Percentiles rank a stretch among this genome's conserved stretches.
phyloP scores from a whole-genome alignment of 2,797 vertebrate genomes.

The Todus mexicanus region DNA sequence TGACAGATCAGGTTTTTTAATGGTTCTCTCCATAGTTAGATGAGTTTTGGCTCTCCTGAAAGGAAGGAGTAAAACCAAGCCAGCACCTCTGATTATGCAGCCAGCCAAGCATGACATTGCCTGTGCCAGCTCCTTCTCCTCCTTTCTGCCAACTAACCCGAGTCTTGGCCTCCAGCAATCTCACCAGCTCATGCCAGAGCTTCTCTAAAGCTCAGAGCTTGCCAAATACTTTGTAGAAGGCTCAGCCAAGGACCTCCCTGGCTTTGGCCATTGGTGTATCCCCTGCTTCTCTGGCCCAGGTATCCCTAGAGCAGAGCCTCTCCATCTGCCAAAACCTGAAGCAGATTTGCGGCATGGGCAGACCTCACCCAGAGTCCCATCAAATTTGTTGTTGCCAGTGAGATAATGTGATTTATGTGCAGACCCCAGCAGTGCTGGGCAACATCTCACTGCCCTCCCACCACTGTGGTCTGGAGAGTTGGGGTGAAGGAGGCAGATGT shows the following conservation, averaged over 20 bases:
- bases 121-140: not conserved
- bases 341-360: not conserved
- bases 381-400: not conserved
- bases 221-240: not conserved
- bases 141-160: not conserved
- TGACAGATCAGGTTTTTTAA: not conserved
- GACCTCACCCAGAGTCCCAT: not conserved
- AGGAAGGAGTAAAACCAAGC: not conserved
- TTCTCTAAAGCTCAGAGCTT: not conserved
- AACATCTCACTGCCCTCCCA: accelerated
- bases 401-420: not conserved
- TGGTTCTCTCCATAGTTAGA: not conserved
- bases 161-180: not conserved
- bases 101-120: not conserved
- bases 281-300: not conserved
- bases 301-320: not conserved
- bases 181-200: not conserved
- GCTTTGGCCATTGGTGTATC: not conserved
- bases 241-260: not conserved
- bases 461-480: accelerated
- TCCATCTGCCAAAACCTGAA: not conserved
- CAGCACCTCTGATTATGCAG: not conserved
- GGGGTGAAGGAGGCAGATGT: not conserved
- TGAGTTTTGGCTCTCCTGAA: not conserved
- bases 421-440: not conserved